Base-by-base conservation (phyloP, 2,797 vertebrate genomes). In the Lophura swinhoii region DNA sequence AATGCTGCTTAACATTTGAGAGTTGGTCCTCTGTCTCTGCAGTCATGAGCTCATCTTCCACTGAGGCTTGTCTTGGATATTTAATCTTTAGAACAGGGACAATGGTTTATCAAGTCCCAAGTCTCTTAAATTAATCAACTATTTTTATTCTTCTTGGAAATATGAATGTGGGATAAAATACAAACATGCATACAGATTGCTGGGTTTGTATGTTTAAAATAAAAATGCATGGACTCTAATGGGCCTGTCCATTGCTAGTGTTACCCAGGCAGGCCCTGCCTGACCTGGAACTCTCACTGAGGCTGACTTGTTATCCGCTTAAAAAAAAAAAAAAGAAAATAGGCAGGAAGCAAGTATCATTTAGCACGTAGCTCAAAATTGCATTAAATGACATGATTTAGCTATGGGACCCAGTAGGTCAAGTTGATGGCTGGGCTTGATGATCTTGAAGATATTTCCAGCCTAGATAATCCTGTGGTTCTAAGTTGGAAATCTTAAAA, bases 21-120 rank as follows among this genome's bases (percentile, higher is more conserved):
- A 92, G 93, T 84, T 96, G 94, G 70, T 96, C 84, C 76, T 95
- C 35, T 85, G 12, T 73, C 75, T 91, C 94, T 29, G 89, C 84
- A 64, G 1, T 76, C 23, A 4, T 70, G 59, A 84, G 92, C 94
- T 95, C 89, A n/a, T 90, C 82, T 77, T 92, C 48, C 92, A 60
- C 8, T 64, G 83, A 88, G 85, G 70, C 83, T 94, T 75, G 51
- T 76, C 89, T 96, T 90, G 58, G 93, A 94, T 96, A 79, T 88
- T 78, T 91, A 77, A 62, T 87, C 93, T 94, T 88, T 66, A 21
- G 85, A 84, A 46, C 48, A 44, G 86, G 77, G 44, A 33, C 69
- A 81, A 94, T 56, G 85, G 63, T 95, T 96, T 91, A 67, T 64
- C 80, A 74, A 87, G 68, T 85, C 96, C 93, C 58, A 53, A 63